Evolutionary conservation across 2,888 invertebrate species (phyloP), one percentile per base, ranked within the genome.

Genomic region (Entomobrya multifasciata): DNA sequence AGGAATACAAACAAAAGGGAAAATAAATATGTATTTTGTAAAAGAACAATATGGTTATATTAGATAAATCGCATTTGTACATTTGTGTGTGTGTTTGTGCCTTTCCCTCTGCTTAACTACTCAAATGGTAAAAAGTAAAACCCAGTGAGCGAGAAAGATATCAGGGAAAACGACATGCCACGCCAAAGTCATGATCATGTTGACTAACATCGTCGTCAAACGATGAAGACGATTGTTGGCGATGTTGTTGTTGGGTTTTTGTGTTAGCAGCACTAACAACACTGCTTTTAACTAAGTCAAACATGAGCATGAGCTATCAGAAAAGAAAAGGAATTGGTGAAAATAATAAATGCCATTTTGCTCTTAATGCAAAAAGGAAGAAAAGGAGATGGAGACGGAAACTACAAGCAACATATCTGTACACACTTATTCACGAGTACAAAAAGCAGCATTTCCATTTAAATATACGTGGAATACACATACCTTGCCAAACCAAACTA

Each of bases 71-170:
- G 70, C 47, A 70, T 49, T 70, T 70, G 13, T 67, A 15, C 13
- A 27, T 47, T 17, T 27, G 13, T 20, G 3, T n/a, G 15, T 70
- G 15, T 25, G 13, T 25, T 47, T 70, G 25, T 70, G 70, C 47
- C 27, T 62, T 62, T 30, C 15, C 27, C n/a, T 30, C 15, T 67
- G 67, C 13, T 20, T 20, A 67, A 41, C 67, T 44, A 44, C 57
- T 78, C 25, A 27, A 44, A 62, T 47, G 78, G 36, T 47, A 79
- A 79, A 60, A 67, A 79, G 67, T 65, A 65, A 36, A 67, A 79
- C 52, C 79, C 79, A 79, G 79, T 79, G 30, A 79, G 65, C 79
- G 67, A 79, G 79, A 79, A 79, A 79, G 79, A 79, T 79, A 79
- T 79, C 79, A 79, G 36, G n/a, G 47, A 44, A 78, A 62, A 78